Percentiles rank a stretch among this genome's conserved stretches.
Evolutionary conservation across 2,888 invertebrate genomes (phyloP).

Genomic region (Sarcophaga variegata): DNA sequence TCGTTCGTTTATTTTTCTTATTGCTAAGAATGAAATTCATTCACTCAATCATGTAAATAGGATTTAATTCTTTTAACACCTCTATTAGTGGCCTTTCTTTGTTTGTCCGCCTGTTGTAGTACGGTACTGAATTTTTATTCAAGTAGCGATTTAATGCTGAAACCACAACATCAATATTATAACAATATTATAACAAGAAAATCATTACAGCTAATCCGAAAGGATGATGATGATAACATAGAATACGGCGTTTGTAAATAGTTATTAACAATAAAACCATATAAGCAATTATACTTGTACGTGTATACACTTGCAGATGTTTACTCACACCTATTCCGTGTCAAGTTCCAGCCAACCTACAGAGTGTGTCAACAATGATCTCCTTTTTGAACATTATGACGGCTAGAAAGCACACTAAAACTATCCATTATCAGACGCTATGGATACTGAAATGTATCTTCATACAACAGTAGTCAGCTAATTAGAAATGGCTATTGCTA

Average conservation of each 20-base stretch:
- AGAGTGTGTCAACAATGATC: too few relatives aligned
- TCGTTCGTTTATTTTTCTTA: neutral
- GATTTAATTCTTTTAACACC: slow-evolving; percentile 78
- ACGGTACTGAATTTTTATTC: slow-evolving; percentile 45
- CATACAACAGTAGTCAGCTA: neutral
- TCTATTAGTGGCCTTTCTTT: slow-evolving; percentile 58
- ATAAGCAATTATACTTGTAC: too few relatives aligned
- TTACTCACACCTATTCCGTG: too few relatives aligned
- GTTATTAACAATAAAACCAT: slow-evolving; percentile 16
- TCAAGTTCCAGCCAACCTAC: too few relatives aligned
- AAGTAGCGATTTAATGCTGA: slow-evolving; percentile 58
- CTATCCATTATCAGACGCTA: slow-evolving; percentile 18
- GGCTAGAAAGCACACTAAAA: neutral
- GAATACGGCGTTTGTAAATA: slow-evolving; percentile 51
- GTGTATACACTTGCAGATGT: too few relatives aligned
- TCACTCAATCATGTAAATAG: slow-evolving; percentile 68
- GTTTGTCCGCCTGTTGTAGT: slow-evolving; percentile 52
- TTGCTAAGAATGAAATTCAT: slow-evolving; percentile 40
- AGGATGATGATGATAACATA: slow-evolving; percentile 18
- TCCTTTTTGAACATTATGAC: neutral
- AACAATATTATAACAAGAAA: neutral
- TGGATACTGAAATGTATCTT: neutral
- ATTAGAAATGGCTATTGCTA: neutral
- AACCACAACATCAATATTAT: slow-evolving; percentile 22
- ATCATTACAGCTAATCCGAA: neutral